These are phyloP conservation scores for Oncorhynchus keta DNA, from an alignment of 2,113 vertebrate genomes.

Conservation along the genomic window DNA sequence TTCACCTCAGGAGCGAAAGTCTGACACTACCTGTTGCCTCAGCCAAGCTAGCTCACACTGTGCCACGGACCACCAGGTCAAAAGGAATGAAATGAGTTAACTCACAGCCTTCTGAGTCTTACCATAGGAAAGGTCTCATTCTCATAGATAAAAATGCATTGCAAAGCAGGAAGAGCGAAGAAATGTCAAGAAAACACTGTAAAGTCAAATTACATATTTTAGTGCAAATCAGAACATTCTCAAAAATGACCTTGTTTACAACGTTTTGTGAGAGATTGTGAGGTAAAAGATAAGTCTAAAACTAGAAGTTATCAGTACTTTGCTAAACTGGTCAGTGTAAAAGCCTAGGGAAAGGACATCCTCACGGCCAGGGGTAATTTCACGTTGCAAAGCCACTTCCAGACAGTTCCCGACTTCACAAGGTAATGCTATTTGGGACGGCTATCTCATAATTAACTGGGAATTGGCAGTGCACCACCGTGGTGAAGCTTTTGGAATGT, in stretches of 20 bases:
- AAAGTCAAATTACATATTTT: no score
- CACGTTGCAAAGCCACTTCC: constrained; percentile 49
- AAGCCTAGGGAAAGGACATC: constrained; percentile 4
- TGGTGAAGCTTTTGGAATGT: constrained; percentile 46
- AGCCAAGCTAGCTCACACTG: constrained; percentile 44
- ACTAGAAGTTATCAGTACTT: neutral
- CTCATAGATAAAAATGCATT: no score
- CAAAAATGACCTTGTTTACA: no score
- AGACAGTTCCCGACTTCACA: constrained; percentile 58
- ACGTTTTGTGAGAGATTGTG: no score
- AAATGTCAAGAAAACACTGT: no score
- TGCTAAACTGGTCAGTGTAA: constrained; percentile 21
- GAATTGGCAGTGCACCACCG: constrained; percentile 54
- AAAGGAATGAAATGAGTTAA: neutral
- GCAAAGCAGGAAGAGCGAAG: no score
- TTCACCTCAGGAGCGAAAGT: constrained; percentile 62
- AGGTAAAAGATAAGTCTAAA: neutral
- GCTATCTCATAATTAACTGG: constrained; percentile 58
- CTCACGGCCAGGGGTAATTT: constrained; percentile 28
- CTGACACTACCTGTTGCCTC: constrained; percentile 69
- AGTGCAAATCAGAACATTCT: no score
- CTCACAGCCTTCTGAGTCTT: neutral
- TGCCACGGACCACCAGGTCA: constrained; percentile 38
- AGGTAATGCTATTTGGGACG: constrained; percentile 56
- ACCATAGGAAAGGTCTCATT: no score